phyloP scores from a whole-genome alignment of 2,113 vertebrate genomes.

The Cebus imitator region DNA sequence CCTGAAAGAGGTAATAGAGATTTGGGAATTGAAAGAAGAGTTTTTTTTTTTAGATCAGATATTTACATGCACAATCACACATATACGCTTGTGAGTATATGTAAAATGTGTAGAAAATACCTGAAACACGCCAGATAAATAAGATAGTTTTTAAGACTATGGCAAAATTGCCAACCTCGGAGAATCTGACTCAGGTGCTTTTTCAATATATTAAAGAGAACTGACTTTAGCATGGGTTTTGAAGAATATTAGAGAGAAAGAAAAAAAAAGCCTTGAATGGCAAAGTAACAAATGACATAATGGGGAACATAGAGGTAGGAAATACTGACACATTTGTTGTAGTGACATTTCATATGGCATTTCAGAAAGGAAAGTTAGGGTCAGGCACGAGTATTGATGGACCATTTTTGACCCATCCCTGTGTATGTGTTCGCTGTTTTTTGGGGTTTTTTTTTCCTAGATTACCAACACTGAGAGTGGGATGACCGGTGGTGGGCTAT shows the following conservation, averaged over 20 bases:
- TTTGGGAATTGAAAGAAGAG: background rate
- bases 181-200: background rate
- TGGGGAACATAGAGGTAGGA: background rate
- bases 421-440: no score
- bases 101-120: background rate
- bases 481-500: background rate
- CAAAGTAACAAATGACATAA: background rate
- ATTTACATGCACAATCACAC: background rate
- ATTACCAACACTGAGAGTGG: background rate
- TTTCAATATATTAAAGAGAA: background rate
- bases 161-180: background rate
- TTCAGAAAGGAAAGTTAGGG: background rate
- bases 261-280: background rate
- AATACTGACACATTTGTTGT: background rate
- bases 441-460: background rate
- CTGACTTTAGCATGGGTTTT: background rate
- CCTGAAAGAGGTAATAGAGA: background rate
- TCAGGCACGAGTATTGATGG: background rate
- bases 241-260: background rate
- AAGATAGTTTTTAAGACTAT: background rate
- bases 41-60: background rate
- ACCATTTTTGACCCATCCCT: background rate
- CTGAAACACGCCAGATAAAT: background rate
- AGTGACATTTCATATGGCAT: background rate
- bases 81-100: background rate